phyloP scores from a whole-genome alignment of 2,113 vertebrate genomes.

The Spea bombifrons region DNA sequence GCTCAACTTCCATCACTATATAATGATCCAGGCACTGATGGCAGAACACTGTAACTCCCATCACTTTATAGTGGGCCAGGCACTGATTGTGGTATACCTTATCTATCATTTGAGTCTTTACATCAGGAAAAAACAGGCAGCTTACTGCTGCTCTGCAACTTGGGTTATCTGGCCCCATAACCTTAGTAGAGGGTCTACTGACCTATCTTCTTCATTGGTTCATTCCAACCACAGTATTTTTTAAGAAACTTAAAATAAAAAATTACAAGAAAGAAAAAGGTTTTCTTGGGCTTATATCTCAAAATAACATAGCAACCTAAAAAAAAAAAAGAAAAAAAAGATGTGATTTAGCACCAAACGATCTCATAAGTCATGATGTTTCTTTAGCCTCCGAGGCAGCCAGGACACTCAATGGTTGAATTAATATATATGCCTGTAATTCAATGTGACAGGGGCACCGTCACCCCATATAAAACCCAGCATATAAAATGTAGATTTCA shows the following conservation, averaged over 20 bases:
- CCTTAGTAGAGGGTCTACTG: too few relatives aligned
- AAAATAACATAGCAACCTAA: neutral
- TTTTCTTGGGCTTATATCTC: neutral
- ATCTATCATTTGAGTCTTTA: too few relatives aligned
- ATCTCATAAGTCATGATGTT: neutral
- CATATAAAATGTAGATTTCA: neutral
- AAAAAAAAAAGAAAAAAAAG: conserved; percentile 11
- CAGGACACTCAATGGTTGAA: conserved; percentile 8
- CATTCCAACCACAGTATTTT: too few relatives aligned
- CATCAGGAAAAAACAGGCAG: too few relatives aligned
- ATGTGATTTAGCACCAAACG: conserved; percentile 24
- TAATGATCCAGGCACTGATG: too few relatives aligned
- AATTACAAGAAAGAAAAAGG: neutral
- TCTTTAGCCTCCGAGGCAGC: neutral
- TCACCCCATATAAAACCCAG: conserved; percentile 10
- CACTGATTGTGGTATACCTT: too few relatives aligned
- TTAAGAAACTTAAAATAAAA: neutral
- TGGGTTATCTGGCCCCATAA: too few relatives aligned
- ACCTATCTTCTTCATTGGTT: too few relatives aligned
- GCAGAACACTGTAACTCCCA: too few relatives aligned
- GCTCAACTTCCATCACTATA: too few relatives aligned
- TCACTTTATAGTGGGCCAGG: too few relatives aligned
- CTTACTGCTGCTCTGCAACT: too few relatives aligned
- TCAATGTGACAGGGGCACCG: conserved; percentile 32
- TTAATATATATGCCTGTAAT: conserved; percentile 19